Percentiles rank a stretch among this genome's conserved stretches.
Evolutionary conservation across 1,140 invertebrate genomes (phyloP).

Genomic region (Aphaenogaster floridana): DNA sequence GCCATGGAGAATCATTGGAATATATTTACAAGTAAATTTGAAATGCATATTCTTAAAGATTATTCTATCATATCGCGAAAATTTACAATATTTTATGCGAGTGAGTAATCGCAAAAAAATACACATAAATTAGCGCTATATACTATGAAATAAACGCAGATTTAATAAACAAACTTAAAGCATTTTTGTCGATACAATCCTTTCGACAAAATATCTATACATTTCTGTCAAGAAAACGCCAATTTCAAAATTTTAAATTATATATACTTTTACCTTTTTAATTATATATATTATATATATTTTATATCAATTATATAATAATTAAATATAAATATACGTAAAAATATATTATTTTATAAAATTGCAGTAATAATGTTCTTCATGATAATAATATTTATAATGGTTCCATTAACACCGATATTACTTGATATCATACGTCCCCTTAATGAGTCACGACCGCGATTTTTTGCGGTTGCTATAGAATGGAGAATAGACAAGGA

Average conservation of each 20-base stretch:
- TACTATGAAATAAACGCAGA: not conserved
- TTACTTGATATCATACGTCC: slow-evolving; percentile 5
- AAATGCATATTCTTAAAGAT: too few species aligned
- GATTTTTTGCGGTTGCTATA: not conserved
- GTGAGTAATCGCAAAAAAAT: not conserved
- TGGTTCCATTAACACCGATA: not conserved
- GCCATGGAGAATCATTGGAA: slow-evolving; percentile 14
- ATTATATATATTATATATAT: not conserved
- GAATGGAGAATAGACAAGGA: not conserved
- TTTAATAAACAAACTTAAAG: not conserved
- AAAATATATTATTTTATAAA: not conserved
- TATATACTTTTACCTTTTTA: not conserved
- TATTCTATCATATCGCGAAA: too few species aligned
- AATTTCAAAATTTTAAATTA: not conserved
- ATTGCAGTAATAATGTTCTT: not conserved
- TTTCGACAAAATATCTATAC: not conserved
- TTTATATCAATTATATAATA: not conserved
- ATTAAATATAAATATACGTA: not conserved
- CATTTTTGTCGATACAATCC: not conserved
- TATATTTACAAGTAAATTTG: too few species aligned
- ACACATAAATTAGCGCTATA: not conserved
- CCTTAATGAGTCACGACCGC: slow-evolving; percentile 11
- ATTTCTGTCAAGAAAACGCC: too few species aligned
- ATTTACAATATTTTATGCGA: slow-evolving; percentile 1
- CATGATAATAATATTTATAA: not conserved